Conservation (phyloP, 2,797 vertebrate genomes). For the Philypnodon macrostomus region DNA sequence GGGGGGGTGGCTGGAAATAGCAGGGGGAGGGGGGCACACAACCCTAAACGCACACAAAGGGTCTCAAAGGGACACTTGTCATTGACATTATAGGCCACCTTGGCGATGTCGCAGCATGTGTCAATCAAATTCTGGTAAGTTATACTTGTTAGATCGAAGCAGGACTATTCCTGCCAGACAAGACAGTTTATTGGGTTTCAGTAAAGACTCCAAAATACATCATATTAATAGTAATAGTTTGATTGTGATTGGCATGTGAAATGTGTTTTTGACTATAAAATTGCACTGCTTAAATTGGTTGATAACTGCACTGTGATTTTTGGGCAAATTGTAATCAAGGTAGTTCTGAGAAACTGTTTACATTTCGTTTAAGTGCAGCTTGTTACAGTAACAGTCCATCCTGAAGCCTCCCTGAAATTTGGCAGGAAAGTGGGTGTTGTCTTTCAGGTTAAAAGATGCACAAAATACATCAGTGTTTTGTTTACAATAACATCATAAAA, state of each 20-base stretch:
- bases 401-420: background rate
- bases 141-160: constrained; percentile 34
- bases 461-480: background rate
- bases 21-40: constrained; percentile 15
- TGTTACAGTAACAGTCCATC: no score
- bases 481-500: no score
- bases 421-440: background rate
- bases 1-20: constrained; percentile 37
- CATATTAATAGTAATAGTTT: no score
- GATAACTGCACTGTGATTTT: background rate
- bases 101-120: constrained; percentile 15
- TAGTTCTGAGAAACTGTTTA: background rate
- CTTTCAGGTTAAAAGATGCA: constrained; percentile 1
- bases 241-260: constrained; percentile 1
- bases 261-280: constrained; percentile 3
- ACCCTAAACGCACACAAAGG: constrained; percentile 49
- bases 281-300: background rate
- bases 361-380: no score
- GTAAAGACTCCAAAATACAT: no score
- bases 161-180: constrained; percentile 21
- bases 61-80: constrained; percentile 59
- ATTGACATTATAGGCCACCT: constrained; percentile 51
- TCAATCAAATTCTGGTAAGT: constrained; percentile 43
- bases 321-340: background rate
- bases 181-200: no score